phyloP scores from a whole-genome alignment of 2,797 vertebrate species.

The Rhyacichthys aspro region DNA sequence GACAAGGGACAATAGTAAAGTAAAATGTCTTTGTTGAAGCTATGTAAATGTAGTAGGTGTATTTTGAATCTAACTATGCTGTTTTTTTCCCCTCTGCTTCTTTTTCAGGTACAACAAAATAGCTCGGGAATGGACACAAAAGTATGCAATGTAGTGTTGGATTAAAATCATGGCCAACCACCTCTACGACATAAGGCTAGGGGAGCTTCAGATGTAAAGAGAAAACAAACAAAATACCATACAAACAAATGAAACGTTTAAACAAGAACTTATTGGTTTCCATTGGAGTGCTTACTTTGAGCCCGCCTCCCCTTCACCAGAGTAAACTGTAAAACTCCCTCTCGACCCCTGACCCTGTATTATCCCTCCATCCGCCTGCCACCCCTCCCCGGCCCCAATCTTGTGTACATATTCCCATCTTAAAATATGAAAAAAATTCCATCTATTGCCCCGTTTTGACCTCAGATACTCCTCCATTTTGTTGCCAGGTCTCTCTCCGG shows the following conservation, averaged over 20 bases:
- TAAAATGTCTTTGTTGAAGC: too few species aligned
- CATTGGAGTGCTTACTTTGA: conserved; percentile 99
- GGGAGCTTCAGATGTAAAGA: conserved; percentile 95
- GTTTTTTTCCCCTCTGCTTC: conserved; percentile 45
- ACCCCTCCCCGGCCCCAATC: conserved; percentile 77
- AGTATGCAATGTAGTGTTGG: conserved; percentile 99
- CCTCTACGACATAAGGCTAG: conserved; percentile 94
- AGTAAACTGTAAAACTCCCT: conserved; percentile 87
- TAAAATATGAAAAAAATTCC: conserved; percentile 84
- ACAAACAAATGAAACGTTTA: conserved; percentile 78
- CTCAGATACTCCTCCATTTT: conserved; percentile 35
- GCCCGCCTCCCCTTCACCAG: conserved; percentile 95
- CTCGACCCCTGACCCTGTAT: conserved; percentile 33
- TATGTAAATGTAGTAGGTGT: background rate
- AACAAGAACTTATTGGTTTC: conserved; percentile 92
- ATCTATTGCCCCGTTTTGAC: conserved; percentile 63
- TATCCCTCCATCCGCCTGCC: conserved; percentile 79
- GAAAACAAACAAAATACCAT: conserved; percentile 79
- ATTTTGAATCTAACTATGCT: background rate
- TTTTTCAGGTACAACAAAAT: conserved; percentile 97
- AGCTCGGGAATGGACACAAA: conserved; percentile 99
- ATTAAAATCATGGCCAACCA: conserved; percentile 88
- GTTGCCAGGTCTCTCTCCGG: conserved; percentile 13
- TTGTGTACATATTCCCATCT: conserved; percentile 94
- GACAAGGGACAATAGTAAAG: background rate